Base-by-base conservation (phyloP, 64 coral and sea anemone species). In the Orbicella faveolata region DNA sequence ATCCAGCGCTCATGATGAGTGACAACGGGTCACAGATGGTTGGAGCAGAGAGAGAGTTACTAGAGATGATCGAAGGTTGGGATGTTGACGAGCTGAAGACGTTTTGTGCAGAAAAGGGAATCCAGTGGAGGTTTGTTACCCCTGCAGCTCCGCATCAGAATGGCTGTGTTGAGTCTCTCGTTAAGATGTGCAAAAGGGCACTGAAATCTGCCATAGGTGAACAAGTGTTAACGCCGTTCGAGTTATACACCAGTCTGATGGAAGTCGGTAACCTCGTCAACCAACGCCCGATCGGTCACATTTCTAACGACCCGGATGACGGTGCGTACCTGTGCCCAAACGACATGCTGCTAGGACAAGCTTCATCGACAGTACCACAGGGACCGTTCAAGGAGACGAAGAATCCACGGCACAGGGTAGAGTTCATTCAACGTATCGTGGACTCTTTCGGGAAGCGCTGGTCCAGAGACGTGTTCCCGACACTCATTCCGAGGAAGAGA, bases 381-480 rank as follows among this genome's bases (percentile, higher is more conserved):
- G 78, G 82, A 1, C 92, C 92, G 14, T 93, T 93, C 33, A 52
- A 26, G 63, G 87, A 89, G 30, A 90, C 92, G 6, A 76, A 64
- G 15, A 94, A 89, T 51, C 92, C 86, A n/a, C 33, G 87, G 30
- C 25, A 89, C 33, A 61, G 92, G 77, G 92, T 86, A 55, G 87
- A 76, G 62, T 94, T 94, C 67, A 74, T 94, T 1, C 92, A 89
- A 55, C 72, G 62, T 20, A 84, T 93, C 52, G 53, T 89, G 13
- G 85, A 82, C 14, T 89, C 92, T 9, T 89, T 94, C 61, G 89
- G 92, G 87, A 85, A 76, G 18, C 78, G 92, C 18, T 94, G 93
- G 93, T 17, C 37, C 20, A 76, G 92, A 83, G 89, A 90, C 34
- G 89, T 83, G 10, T 90, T 90, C 44, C 89, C 78, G 34, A 30